These are phyloP conservation scores for Microcebus lehilahytsara DNA, from an alignment of 2,113 vertebrate genomes.

Conservation along the genomic window DNA sequence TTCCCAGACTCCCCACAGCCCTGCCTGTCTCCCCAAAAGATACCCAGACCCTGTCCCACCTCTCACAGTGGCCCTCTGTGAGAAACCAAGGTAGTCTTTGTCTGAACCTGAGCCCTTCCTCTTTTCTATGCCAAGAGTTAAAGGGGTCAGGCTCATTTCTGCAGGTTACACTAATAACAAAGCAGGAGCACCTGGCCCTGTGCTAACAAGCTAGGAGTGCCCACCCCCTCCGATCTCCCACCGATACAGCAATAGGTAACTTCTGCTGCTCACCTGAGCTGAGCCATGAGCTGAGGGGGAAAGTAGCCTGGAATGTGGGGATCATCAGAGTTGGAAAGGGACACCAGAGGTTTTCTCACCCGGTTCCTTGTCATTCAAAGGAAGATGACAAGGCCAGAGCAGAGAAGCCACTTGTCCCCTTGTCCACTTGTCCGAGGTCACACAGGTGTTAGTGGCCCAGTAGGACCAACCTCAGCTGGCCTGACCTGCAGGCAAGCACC, in stretches of 20 bases:
- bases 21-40: background rate
- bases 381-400: background rate
- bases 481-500: background rate
- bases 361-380: background rate
- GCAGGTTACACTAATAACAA: background rate
- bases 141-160: background rate
- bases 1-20: background rate
- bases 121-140: background rate
- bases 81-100: background rate
- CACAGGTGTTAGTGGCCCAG: background rate
- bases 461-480: background rate
- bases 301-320: background rate
- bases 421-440: background rate
- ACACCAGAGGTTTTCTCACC: background rate
- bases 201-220: background rate
- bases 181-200: background rate
- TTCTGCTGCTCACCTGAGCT: background rate
- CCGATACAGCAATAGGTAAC: too few relatives aligned
- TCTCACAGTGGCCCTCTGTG: background rate
- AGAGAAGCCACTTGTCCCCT: background rate
- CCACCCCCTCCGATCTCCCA: too few relatives aligned
- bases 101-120: background rate
- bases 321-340: background rate
- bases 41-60: background rate
- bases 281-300: background rate